These are phyloP conservation scores for Holcopasites calliopsidis DNA, from an alignment of 1,140 invertebrate genomes.

Conservation along the genomic window DNA sequence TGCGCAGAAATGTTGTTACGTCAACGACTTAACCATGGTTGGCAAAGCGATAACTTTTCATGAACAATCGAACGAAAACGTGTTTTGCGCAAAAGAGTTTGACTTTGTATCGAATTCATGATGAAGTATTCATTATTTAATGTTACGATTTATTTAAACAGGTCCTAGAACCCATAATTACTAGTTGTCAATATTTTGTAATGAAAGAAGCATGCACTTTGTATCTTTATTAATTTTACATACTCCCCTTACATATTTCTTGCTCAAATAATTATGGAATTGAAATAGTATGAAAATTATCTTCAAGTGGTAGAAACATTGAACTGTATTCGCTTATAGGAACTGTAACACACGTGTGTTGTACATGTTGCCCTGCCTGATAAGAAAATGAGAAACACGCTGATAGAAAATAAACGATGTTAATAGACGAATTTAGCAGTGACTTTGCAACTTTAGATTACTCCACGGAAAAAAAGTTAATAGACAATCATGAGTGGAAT, in stretches of 20 bases:
- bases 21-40: not conserved
- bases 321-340: not conserved
- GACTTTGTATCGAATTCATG: not conserved
- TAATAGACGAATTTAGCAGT: not conserved
- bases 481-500: conserved; percentile 6
- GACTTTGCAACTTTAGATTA: not conserved
- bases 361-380: not conserved
- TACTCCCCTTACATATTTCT: too few relatives aligned
- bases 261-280: too few relatives aligned
- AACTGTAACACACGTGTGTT: not conserved
- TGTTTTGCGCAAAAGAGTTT: not conserved
- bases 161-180: not conserved
- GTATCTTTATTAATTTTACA: too few relatives aligned
- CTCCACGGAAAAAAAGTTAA: not conserved
- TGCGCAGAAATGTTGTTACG: conserved; percentile 34
- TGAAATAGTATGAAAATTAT: not conserved
- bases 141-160: not conserved
- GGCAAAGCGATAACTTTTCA: not conserved
- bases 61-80: not conserved
- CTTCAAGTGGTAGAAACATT: conserved; percentile 19
- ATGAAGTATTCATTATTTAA: not conserved
- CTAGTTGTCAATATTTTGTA: not conserved
- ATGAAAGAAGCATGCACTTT: too few relatives aligned
- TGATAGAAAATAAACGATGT: not conserved
- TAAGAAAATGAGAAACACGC: not conserved